Conservation (phyloP, 2,113 vertebrate species). For the Prunella himalayana region DNA sequence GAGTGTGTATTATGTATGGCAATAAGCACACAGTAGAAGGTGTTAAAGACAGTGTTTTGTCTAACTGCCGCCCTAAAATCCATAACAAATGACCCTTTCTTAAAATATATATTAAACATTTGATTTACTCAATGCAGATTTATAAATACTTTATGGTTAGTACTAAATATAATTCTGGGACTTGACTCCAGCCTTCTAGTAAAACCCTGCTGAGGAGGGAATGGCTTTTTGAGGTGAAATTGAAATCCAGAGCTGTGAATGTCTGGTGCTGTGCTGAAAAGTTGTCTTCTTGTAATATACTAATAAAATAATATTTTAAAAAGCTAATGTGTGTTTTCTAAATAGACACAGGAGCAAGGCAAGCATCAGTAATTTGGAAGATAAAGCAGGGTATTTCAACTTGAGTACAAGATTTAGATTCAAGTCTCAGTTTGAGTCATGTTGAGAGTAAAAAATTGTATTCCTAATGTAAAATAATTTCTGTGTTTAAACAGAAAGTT, state of each 20-base stretch:
- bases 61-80: not conserved
- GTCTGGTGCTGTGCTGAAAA: not conserved
- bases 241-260: not conserved
- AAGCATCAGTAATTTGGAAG: not conserved
- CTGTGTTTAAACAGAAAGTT: not conserved
- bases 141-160: slow-evolving; percentile 1
- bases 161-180: not conserved
- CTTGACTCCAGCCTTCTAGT: not conserved
- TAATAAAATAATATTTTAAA: not conserved
- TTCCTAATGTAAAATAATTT: not conserved
- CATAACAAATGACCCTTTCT: not conserved
- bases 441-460: not conserved
- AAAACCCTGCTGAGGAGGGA: not conserved
- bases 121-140: not conserved
- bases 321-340: not conserved
- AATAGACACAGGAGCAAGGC: not conserved
- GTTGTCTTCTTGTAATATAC: not conserved
- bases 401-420: not conserved
- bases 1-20: not conserved
- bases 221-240: not conserved
- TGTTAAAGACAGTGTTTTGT: slow-evolving; percentile 28
- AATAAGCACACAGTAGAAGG: not conserved
- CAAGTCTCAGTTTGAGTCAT: not conserved
- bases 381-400: not conserved
- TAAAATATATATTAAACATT: slow-evolving; percentile 8